These are phyloP conservation scores for Eudemis profundana DNA, from an alignment of 2,888 invertebrate genomes.

Conservation along the genomic window DNA sequence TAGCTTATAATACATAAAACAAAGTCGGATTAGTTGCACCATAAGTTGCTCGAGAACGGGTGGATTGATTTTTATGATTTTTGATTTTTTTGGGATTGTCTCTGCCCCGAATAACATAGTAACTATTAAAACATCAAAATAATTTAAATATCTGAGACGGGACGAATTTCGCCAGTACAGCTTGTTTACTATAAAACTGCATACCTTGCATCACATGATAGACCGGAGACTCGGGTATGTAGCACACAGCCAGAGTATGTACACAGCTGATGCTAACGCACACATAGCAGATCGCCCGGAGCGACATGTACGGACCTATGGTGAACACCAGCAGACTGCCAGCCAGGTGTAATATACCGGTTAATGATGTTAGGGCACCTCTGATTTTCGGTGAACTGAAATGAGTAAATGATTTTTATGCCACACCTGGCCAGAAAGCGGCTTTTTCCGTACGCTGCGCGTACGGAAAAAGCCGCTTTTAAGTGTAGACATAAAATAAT, in stretches of 20 bases:
- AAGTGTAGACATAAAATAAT: too few relatives aligned
- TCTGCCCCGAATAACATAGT: too few relatives aligned
- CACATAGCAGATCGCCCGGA: conserved; percentile 12
- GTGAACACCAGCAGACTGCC: conserved; percentile 38
- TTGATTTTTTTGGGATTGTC: too few relatives aligned
- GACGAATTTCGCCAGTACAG: too few relatives aligned
- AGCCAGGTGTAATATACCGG: conserved; percentile 20
- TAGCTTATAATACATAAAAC: too few relatives aligned
- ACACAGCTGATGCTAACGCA: conserved; percentile 7
- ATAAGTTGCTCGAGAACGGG: too few relatives aligned
- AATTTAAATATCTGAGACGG: not conserved
- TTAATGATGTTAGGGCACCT: not conserved
- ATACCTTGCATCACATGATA: conserved; percentile 33
- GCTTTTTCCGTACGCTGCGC: too few relatives aligned
- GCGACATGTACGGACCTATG: conserved; percentile 33
- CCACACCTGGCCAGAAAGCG: too few relatives aligned
- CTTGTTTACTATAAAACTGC: not conserved
- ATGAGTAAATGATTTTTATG: conserved; percentile 11
- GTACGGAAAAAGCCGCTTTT: too few relatives aligned
- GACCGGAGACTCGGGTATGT: conserved; percentile 30
- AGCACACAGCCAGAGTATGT: conserved; percentile 11
- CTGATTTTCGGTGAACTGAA: conserved; percentile 17
- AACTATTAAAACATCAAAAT: too few relatives aligned
- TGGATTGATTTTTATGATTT: too few relatives aligned
- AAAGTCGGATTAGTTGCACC: too few relatives aligned